Conservation (phyloP, 1,140 invertebrate genomes). For the Trichomalopsis sarcophagae region DNA sequence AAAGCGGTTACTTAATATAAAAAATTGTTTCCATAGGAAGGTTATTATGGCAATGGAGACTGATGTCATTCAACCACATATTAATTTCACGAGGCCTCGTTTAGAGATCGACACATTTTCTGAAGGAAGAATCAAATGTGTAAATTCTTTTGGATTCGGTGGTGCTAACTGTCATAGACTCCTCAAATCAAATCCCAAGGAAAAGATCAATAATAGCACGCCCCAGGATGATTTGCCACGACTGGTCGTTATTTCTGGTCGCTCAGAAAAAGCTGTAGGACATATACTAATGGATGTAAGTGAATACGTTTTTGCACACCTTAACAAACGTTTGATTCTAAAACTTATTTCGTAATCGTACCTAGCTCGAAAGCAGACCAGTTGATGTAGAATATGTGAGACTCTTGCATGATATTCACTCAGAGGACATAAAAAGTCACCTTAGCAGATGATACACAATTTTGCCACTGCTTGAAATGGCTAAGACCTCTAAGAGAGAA, state of each 20-base stretch:
- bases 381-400: constrained; percentile 76
- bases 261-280: constrained; percentile 83
- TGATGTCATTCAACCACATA: constrained; percentile 80
- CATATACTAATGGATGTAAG: constrained; percentile 79
- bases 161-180: constrained; percentile 80
- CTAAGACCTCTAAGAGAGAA: constrained; percentile 69
- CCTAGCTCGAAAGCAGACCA: constrained; percentile 68
- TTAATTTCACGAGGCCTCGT: constrained; percentile 82
- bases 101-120: constrained; percentile 79
- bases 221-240: constrained; percentile 73
- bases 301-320: not conserved
- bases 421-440: constrained; percentile 76
- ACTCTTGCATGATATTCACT: constrained; percentile 72
- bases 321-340: too few species aligned
- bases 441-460: constrained; percentile 76
- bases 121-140: constrained; percentile 76
- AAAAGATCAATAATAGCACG: constrained; percentile 69
- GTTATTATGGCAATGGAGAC: constrained; percentile 81
- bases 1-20: too few species aligned
- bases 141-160: constrained; percentile 79
- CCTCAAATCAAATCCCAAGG: constrained; percentile 73
- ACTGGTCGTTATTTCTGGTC: constrained; percentile 78
- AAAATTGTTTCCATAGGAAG: constrained; percentile 51
- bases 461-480: constrained; percentile 63
- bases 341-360: too few species aligned